Conservation (phyloP, 1,140 invertebrate genomes). For the Vanessa tameamea region DNA sequence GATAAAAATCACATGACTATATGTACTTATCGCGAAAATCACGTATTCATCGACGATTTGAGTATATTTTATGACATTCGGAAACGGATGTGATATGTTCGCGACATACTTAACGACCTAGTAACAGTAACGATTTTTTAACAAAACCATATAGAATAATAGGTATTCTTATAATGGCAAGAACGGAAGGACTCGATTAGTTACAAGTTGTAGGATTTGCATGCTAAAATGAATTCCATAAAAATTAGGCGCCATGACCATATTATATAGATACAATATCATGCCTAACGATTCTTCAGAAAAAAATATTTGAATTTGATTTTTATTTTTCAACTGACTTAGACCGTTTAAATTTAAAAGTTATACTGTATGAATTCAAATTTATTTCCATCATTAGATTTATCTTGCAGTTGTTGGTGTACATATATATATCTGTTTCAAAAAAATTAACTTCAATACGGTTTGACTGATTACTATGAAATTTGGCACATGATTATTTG, state of each 20-base stretch:
- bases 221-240: neutral
- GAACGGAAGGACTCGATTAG: slow-evolving; percentile 4
- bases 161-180: neutral
- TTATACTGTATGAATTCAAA: neutral
- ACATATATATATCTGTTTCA: too few relatives aligned
- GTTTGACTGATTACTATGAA: too few relatives aligned
- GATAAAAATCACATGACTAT: slow-evolving; percentile 12
- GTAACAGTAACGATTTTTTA: slow-evolving; percentile 8
- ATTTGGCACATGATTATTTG: too few relatives aligned
- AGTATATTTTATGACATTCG: slow-evolving; percentile 26
- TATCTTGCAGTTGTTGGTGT: too few relatives aligned
- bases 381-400: too few relatives aligned
- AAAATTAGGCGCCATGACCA: neutral
- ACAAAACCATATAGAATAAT: slow-evolving; percentile 15
- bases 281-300: too few relatives aligned
- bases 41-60: slow-evolving; percentile 18
- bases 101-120: slow-evolving; percentile 12
- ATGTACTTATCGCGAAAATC: slow-evolving; percentile 5
- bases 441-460: too few relatives aligned
- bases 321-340: too few relatives aligned
- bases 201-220: neutral
- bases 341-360: neutral
- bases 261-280: too few relatives aligned
- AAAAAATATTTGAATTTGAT: neutral
- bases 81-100: slow-evolving; percentile 28